phyloP scores from a whole-genome alignment of 1,140 invertebrate species.

The Drosophila sp. region DNA sequence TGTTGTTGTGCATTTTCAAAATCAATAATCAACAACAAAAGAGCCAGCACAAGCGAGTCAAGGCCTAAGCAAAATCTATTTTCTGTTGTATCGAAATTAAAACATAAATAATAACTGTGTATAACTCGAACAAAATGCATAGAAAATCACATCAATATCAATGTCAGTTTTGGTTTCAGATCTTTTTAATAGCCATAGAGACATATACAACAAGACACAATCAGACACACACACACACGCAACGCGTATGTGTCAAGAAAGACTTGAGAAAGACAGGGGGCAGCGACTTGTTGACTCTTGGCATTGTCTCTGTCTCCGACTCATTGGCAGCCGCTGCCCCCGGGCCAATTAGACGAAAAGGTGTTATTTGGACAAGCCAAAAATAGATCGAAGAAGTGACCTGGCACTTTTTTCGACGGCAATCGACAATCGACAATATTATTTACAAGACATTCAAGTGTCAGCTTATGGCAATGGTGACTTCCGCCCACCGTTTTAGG shows the following conservation, averaged over 20 bases:
- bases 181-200: constrained; percentile 50
- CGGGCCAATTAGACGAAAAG: constrained; percentile 39
- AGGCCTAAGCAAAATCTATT: constrained; percentile 49
- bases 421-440: constrained; percentile 34
- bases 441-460: constrained; percentile 29
- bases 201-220: constrained; percentile 24
- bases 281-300: constrained; percentile 44
- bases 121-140: constrained; percentile 59
- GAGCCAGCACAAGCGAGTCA: constrained; percentile 60
- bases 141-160: constrained; percentile 75
- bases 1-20: constrained; percentile 66
- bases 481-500: constrained; percentile 46
- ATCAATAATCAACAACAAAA: constrained; percentile 67
- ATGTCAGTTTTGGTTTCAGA: constrained; percentile 52
- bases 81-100: constrained; percentile 51
- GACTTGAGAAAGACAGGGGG: neutral
- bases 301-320: constrained; percentile 24
- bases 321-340: constrained; percentile 23
- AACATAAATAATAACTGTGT: constrained; percentile 76
- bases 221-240: neutral
- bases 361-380: constrained; percentile 42
- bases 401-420: constrained; percentile 28
- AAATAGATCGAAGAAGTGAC: constrained; percentile 44
- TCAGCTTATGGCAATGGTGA: constrained; percentile 24
- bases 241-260: constrained; percentile 26